These are phyloP conservation scores for Merodon equestris DNA, from an alignment of 2,888 invertebrate genomes.

Conservation along the genomic window DNA sequence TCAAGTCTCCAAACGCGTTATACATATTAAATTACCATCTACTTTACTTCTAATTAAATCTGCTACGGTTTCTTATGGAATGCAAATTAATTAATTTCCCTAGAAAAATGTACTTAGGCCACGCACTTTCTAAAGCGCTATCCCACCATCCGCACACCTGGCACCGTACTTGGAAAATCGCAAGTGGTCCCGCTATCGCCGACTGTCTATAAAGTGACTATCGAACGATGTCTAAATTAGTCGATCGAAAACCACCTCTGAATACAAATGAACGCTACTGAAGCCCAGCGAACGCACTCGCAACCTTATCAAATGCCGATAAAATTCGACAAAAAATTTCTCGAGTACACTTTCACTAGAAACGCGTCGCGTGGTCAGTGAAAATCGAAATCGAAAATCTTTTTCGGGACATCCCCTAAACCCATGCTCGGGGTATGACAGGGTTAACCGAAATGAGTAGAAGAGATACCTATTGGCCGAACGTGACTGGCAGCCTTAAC, in stretches of 20 bases:
- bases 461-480: conserved; percentile 18
- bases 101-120: conserved; percentile 8
- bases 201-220: no score
- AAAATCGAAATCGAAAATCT: conserved; percentile 7
- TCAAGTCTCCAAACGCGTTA: no score
- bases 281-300: not conserved
- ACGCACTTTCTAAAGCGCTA: conserved; percentile 37
- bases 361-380: conserved; percentile 7
- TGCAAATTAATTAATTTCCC: conserved; percentile 39
- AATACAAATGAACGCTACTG: conserved; percentile 28
- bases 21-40: no score
- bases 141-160: not conserved
- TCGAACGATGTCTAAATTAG: conserved; percentile 1
- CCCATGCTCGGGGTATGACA: not conserved
- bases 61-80: not conserved
- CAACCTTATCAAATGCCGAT: conserved; percentile 15
- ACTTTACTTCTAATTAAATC: no score
- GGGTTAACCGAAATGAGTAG: conserved; percentile 8
- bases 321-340: conserved; percentile 23
- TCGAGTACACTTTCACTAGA: conserved; percentile 47
- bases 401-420: not conserved
- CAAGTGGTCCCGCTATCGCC: not conserved
- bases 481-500: conserved; percentile 15
- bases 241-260: conserved; percentile 27
- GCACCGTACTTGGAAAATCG: conserved; percentile 28